phyloP scores from a whole-genome alignment of 1,140 invertebrate genomes.

The Caenorhabditis inopinata region DNA sequence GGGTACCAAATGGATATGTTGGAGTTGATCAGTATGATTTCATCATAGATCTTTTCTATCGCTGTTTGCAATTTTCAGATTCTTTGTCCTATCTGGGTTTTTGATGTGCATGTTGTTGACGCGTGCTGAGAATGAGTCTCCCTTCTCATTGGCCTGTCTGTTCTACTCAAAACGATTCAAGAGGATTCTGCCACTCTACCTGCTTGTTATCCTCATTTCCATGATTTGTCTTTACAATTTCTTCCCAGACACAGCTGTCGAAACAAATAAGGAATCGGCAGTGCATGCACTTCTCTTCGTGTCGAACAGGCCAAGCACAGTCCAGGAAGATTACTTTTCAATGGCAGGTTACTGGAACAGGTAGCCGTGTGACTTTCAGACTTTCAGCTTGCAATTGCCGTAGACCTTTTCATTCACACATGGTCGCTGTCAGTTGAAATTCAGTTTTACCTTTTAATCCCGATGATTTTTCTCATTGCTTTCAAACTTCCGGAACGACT shows the following conservation, averaged over 20 bases:
- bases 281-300: not conserved
- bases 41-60: not conserved
- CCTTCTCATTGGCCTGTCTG: not conserved
- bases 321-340: not conserved
- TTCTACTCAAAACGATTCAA: constrained; percentile 20
- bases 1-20: not conserved
- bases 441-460: constrained; percentile 32
- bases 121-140: not conserved
- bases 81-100: not conserved
- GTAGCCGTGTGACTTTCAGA: too few relatives aligned
- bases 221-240: constrained; percentile 16
- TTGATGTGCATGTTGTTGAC: constrained; percentile 1
- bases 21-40: constrained; percentile 14
- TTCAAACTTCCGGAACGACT: not conserved
- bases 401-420: constrained; percentile 36
- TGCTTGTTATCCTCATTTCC: not conserved
- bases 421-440: constrained; percentile 38
- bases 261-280: constrained; percentile 2
- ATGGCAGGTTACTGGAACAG: not conserved
- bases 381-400: constrained; percentile 35
- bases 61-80: not conserved
- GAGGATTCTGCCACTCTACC: not conserved
- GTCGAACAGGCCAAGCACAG: not conserved
- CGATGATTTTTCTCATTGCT: not conserved
- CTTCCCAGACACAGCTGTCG: not conserved